phyloP scores from a whole-genome alignment of 2,113 vertebrate species.

The Macroglossus sobrinus region DNA sequence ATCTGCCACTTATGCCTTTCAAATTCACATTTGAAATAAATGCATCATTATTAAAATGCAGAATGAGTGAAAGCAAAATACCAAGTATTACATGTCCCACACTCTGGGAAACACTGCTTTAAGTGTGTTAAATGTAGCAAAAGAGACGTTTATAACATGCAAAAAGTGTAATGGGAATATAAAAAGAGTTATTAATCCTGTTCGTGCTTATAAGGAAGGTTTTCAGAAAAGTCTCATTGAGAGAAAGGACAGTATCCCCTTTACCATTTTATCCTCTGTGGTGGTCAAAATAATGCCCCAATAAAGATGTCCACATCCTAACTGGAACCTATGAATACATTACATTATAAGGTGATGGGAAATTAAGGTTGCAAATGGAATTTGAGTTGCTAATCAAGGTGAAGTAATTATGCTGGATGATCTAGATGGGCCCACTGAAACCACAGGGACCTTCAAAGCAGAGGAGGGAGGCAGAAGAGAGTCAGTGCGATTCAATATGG shows the following conservation, averaged over 20 bases:
- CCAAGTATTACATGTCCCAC: background rate
- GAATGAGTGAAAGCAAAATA: constrained; percentile 13
- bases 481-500: background rate
- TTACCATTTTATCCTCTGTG: background rate
- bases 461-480: background rate
- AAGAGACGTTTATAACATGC: background rate
- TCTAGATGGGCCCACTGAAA: background rate
- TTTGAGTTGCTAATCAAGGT: background rate
- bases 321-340: background rate
- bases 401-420: background rate
- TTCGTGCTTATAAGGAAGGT: background rate
- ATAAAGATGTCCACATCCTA: background rate
- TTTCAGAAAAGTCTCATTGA: background rate
- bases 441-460: background rate
- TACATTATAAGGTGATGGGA: background rate
- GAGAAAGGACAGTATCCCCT: background rate
- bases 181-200: background rate
- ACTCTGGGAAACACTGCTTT: background rate
- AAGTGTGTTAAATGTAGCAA: background rate
- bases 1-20: background rate
- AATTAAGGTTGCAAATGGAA: background rate
- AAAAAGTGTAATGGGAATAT: background rate
- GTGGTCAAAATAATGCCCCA: background rate
- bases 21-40: constrained; percentile 19
- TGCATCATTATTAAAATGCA: background rate